Conservation (phyloP, 2,113 vertebrate genomes). For the Syrrhaptes paradoxus region DNA sequence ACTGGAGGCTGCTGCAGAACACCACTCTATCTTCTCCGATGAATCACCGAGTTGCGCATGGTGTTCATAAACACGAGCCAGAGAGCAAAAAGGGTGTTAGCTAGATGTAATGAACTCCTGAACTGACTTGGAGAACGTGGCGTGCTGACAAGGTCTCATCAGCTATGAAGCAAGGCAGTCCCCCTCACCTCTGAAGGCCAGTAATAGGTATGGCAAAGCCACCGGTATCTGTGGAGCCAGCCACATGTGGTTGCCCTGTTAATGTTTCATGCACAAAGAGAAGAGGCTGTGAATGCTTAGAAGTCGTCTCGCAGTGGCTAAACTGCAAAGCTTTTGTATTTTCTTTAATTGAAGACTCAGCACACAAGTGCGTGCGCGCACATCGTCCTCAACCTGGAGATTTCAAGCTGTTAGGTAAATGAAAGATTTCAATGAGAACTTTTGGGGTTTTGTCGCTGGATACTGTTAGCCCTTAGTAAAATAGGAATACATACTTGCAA, state of each 20-base stretch:
- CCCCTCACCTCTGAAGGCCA: not conserved
- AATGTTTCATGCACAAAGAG: not conserved
- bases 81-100: slow-evolving; percentile 25
- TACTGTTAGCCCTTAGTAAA: slow-evolving; percentile 23
- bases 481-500: slow-evolving; percentile 49
- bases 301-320: not conserved
- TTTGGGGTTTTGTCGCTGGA: not conserved
- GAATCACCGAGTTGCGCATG: not conserved
- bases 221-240: not conserved
- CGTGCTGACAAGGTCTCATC: slow-evolving; percentile 53
- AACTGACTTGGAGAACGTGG: slow-evolving; percentile 17
- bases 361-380: not conserved
- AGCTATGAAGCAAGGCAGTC: not conserved
- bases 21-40: slow-evolving; percentile 29
- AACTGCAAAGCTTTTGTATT: slow-evolving; percentile 32
- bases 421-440: slow-evolving; percentile 33
- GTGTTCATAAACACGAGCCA: slow-evolving; percentile 66
- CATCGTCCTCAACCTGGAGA: not conserved
- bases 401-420: slow-evolving; percentile 59
- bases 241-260: not conserved
- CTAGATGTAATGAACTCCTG: slow-evolving; percentile 66
- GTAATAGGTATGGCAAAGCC: not conserved
- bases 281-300: not conserved
- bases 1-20: slow-evolving; percentile 42
- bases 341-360: slow-evolving; percentile 29